Conservation (phyloP, 1,140 invertebrate genomes). For the Ooceraea biroi region DNA sequence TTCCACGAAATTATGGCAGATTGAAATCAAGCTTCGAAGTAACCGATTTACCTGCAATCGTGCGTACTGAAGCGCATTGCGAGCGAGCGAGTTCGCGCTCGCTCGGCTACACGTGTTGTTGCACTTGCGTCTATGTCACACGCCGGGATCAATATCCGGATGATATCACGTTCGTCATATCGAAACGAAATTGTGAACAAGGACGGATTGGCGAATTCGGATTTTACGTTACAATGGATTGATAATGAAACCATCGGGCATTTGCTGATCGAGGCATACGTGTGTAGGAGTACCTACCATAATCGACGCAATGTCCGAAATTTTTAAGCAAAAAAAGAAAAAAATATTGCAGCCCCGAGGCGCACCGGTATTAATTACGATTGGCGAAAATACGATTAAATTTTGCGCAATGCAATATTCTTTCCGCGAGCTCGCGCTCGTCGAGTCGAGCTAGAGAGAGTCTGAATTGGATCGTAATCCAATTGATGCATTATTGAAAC, state of each 20-base stretch:
- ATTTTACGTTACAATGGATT: slow-evolving; percentile 76
- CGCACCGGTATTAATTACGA: slow-evolving; percentile 55
- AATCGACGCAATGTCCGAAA: slow-evolving; percentile 49
- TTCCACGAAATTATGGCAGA: slow-evolving; percentile 67
- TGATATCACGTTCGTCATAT: slow-evolving; percentile 69
- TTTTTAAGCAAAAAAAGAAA: slow-evolving; percentile 44
- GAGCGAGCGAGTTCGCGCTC: neutral
- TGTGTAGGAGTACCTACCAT: slow-evolving; percentile 61
- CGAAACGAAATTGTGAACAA: slow-evolving; percentile 71
- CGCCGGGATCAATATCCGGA: slow-evolving; percentile 71
- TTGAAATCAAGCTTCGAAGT: slow-evolving; percentile 69
- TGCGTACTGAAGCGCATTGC: slow-evolving; percentile 30
- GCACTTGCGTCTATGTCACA: slow-evolving; percentile 53
- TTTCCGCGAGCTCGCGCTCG: slow-evolving; percentile 11
- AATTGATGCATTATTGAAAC: slow-evolving; percentile 55
- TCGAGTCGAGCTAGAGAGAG: slow-evolving; percentile 31
- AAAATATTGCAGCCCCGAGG: slow-evolving; percentile 27
- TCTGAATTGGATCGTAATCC: slow-evolving; percentile 41
- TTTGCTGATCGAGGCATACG: slow-evolving; percentile 45
- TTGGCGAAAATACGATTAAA: slow-evolving; percentile 53
- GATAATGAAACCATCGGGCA: slow-evolving; percentile 68
- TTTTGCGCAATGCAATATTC: slow-evolving; percentile 49
- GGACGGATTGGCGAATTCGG: slow-evolving; percentile 68
- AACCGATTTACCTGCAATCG: slow-evolving; percentile 47
- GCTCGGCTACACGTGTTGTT: slow-evolving; percentile 25